Base-by-base conservation (phyloP, 2,797 vertebrate species). In the Aldrovandia affinis region DNA sequence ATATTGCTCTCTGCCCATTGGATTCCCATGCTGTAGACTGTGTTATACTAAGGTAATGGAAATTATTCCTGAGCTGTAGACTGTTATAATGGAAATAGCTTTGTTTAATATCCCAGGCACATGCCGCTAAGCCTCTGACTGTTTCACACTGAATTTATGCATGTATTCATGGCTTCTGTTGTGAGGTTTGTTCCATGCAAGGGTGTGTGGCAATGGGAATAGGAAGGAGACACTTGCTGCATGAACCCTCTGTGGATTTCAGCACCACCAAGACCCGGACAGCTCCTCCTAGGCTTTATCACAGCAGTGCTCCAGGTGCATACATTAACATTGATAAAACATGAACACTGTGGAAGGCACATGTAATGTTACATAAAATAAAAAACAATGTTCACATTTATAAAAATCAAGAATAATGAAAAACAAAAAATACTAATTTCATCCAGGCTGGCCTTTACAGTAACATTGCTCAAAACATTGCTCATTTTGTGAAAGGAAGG, bases 121-220 rank as follows among this genome's bases (percentile, higher is more conserved):
- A 78, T 33, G 44, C 12, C 6, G 2, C 73, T 47, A 36, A 47
- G 39, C 22, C 73, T 47, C 9, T 65, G 25, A 65, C 18, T 14
- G 33, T 39, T 70, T 33, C 33, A 0, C 33, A 20, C 20, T n/a
- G 12, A 44, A 78, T 78, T 44, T 50, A 78, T 78, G 39, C 39
- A 78, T 78, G 42, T 78, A 78, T 44, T 78, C 65, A 50, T 47
- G 44, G 3, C 8, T 50, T n/a, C 39, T 78, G 44, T n/a, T 12
- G 73, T 50, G 73, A 78, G 73, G 3, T 78, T 78, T 28, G 73
- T 65, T 65, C 65, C 30, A 7, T 70, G 65, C 65, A 20, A 70
- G 33, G 3, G 3, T 18, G 65, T 70, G 18, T 20, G 15, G 73
- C 73, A 42, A 9, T 65, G 61, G 61, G 14, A 30, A 70, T 15